Evolutionary conservation across 2,797 vertebrate genomes (phyloP).

Genomic region (Poecilia picta): DNA sequence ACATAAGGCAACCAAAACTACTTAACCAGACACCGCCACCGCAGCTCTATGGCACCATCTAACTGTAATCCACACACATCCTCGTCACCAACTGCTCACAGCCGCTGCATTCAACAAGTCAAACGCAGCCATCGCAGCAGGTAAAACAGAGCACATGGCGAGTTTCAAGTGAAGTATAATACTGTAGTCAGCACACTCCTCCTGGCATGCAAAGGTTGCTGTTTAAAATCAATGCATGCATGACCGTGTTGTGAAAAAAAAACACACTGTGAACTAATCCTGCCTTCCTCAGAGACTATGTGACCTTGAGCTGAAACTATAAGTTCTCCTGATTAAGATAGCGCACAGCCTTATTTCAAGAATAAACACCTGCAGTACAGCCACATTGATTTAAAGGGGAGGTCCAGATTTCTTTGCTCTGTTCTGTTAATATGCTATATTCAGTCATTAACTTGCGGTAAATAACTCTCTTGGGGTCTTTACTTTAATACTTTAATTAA

Average conservation of each 20-base stretch:
- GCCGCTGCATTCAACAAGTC: conserved; percentile 21
- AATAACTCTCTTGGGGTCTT: not conserved
- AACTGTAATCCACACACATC: conserved; percentile 40
- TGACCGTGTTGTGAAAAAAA: conserved; percentile 66
- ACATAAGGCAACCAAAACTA: conserved; percentile 51
- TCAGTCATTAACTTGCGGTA: not conserved
- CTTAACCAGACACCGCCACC: conserved; percentile 40
- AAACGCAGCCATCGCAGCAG: not conserved
- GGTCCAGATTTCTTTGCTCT: not conserved
- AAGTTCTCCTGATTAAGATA: conserved; percentile 10
- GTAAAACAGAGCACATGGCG: not conserved
- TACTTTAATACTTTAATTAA: conserved; percentile 5
- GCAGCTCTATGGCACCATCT: conserved; percentile 39
- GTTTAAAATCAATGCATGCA: conserved; percentile 46
- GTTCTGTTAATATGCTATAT: not conserved
- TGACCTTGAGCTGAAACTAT: conserved; percentile 55
- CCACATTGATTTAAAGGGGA: not conserved
- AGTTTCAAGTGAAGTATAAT: not conserved
- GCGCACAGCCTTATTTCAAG: not conserved
- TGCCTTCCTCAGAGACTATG: conserved; percentile 40
- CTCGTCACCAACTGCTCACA: not conserved
- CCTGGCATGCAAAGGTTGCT: conserved; percentile 18
- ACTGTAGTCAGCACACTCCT: not conserved
- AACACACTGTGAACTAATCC: conserved; percentile 56
- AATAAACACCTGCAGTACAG: conserved; percentile 2